Conservation (phyloP, 1,140 invertebrate genomes). For the Drosophila triauraria region DNA sequence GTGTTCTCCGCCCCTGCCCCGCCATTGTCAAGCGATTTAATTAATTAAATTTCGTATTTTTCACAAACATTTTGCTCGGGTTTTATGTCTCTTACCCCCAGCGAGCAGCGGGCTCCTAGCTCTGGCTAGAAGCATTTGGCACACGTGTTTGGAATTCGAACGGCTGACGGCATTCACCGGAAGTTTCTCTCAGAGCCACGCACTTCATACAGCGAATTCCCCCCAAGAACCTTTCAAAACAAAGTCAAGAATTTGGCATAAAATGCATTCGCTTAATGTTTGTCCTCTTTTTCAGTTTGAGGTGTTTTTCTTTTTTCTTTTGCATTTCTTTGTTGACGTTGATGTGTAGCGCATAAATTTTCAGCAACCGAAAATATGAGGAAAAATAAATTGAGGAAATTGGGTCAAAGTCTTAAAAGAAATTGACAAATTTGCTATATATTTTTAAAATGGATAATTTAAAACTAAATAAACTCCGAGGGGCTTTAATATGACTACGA, state of each 20-base stretch:
- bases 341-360: constrained; percentile 70
- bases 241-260: constrained; percentile 64
- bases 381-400: constrained; percentile 67
- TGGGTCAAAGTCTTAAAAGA: constrained; percentile 67
- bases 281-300: constrained; percentile 28
- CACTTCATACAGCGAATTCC: constrained; percentile 41
- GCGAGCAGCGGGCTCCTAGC: constrained; percentile 24
- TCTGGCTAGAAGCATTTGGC: constrained; percentile 42
- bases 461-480: too few species aligned
- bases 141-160: constrained; percentile 68
- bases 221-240: constrained; percentile 26
- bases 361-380: constrained; percentile 39
- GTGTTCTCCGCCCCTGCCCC: constrained; percentile 15
- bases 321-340: constrained; percentile 75
- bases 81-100: constrained; percentile 35
- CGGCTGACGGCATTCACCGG: constrained; percentile 60
- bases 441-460: background rate
- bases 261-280: constrained; percentile 60
- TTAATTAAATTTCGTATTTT: constrained; percentile 59
- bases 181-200: constrained; percentile 56
- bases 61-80: constrained; percentile 29
- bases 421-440: constrained; percentile 5
- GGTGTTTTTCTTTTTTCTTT: constrained; percentile 41
- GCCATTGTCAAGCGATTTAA: constrained; percentile 44
- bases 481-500: constrained; percentile 1